These are phyloP conservation scores for Anhinga rufa DNA, from an alignment of 2,113 vertebrate species.

Conservation along the genomic window DNA sequence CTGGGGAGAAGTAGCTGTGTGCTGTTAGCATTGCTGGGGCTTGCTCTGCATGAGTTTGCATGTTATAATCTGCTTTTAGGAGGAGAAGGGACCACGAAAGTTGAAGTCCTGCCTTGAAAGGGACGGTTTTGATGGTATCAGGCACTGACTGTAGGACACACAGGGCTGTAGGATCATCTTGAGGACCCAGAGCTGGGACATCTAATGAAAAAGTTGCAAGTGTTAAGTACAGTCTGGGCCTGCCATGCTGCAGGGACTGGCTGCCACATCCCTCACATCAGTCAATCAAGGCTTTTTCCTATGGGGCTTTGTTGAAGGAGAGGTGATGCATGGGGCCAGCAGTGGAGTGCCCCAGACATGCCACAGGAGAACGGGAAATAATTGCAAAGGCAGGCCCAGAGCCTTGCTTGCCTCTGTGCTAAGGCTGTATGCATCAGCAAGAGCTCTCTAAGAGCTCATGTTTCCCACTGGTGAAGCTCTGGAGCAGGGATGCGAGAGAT, in stretches of 20 bases:
- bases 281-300: neutral
- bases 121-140: neutral
- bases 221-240: neutral
- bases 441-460: neutral
- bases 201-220: neutral
- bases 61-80: neutral
- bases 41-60: accelerated
- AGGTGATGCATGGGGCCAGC: neutral
- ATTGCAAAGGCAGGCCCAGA: neutral
- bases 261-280: accelerated
- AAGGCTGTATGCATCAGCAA: neutral
- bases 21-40: neutral
- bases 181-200: neutral
- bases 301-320: neutral
- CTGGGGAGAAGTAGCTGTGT: neutral
- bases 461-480: neutral
- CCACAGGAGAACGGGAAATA: accelerated
- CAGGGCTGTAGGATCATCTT: neutral
- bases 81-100: accelerated
- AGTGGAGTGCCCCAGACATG: neutral
- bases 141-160: neutral
- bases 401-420: neutral
- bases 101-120: neutral
- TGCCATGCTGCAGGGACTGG: neutral
- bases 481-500: neutral